phyloP scores from a whole-genome alignment of 1,140 invertebrate species.

The Lethocerus indicus region DNA sequence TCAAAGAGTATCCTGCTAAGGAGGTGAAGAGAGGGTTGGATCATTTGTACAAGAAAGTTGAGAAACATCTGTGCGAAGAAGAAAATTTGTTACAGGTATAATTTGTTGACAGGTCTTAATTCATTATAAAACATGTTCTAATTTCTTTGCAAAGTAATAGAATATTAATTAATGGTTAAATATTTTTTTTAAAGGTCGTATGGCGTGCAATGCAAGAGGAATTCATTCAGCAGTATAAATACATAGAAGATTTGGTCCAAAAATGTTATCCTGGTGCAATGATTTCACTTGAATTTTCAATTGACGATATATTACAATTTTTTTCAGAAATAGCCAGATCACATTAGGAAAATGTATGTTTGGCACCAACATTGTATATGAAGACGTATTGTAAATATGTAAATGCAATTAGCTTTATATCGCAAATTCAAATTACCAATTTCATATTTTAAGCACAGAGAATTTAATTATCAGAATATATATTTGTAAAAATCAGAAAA shows the following conservation, averaged over 20 bases:
- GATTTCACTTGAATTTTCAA: slow-evolving; percentile 89
- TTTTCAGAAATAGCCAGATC: slow-evolving; percentile 98
- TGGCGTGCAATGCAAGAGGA: slow-evolving; percentile 99
- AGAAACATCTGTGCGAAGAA: slow-evolving; percentile 91
- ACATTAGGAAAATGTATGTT: too few species aligned
- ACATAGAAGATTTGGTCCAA: slow-evolving; percentile 82
- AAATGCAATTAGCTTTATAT: too few species aligned
- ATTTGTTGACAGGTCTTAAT: background rate
- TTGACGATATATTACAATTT: slow-evolving; percentile 86
- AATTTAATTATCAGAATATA: too few species aligned
- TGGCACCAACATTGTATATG: too few species aligned
- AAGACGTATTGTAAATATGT: too few species aligned
- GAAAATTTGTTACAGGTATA: slow-evolving; percentile 79
- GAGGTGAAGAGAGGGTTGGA: slow-evolving; percentile 94
- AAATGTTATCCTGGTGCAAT: slow-evolving; percentile 93
- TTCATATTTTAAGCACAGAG: too few species aligned
- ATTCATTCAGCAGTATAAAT: slow-evolving; percentile 93
- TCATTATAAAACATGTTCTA: background rate
- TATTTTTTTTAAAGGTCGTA: slow-evolving; percentile 50
- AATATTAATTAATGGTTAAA: background rate
- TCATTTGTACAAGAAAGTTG: slow-evolving; percentile 89
- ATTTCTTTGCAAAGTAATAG: background rate
- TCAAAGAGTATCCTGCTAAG: slow-evolving; percentile 85
- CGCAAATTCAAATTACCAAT: too few species aligned
- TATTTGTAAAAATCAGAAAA: too few species aligned